Evolutionary conservation across 2,888 invertebrate species (phyloP), one percentile per base, ranked within the genome.

Genomic region (Hydroisotoma schaefferi): DNA sequence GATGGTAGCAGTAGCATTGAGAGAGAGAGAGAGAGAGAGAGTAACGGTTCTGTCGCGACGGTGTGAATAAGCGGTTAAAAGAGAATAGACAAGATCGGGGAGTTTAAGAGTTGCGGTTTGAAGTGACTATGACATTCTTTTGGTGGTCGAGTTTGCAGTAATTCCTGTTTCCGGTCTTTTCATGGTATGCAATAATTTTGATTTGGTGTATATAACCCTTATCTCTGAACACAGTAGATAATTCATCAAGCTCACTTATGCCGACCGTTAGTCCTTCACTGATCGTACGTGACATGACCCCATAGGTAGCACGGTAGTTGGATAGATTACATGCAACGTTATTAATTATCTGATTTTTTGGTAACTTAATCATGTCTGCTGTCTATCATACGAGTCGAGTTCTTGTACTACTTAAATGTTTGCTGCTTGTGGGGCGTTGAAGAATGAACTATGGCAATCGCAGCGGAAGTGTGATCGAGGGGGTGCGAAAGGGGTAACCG

Each of bases 61-160:
- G 40, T 33, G 40, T 40, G 40, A 8, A 40, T 40, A 4, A 18
- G 40, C 6, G 33, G 15, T 10, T 6, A 10, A 33, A 33, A 33
- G 33, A 40, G n/a, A 40, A 40, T 40, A 40, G 40, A 15, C 20
- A 20, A 20, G 40, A 40, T 8, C 20, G 5, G 40, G 57, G 59
- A 63, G 59, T 58, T 38, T 58, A 43, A 57, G 59, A 55, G 63
- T 43, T 18, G 47, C 57, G 43, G 59, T 55, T 63, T 44, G 55
- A 58, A 53, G 55, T 44, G 55, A 48, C 51, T 38, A 55, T 63
- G 55, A 44, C 55, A 48, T 58, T 58, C 52, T 48, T 47, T 27
- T 46, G 58, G 28, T 54, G 58, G n/a, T 40, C 54, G 61, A 57
- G 57, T 58, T 62, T 62, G 58, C 58, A 55, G 58, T 58, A 58